phyloP scores from a whole-genome alignment of 2,113 vertebrate genomes.

The Halichoeres trimaculatus region DNA sequence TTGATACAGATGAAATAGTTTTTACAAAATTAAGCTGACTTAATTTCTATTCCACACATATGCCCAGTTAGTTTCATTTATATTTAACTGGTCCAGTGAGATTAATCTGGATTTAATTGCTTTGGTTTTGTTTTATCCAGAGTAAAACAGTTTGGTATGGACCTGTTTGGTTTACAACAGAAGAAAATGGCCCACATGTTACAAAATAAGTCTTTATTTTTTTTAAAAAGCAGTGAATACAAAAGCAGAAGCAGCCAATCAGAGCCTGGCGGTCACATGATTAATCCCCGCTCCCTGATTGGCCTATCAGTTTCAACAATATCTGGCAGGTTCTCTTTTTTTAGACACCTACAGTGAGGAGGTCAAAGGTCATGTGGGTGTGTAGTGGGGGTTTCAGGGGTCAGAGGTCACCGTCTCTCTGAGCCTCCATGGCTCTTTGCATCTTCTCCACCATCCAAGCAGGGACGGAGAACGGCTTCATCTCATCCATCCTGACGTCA shows the following conservation, averaged over 20 bases:
- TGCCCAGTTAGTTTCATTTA: too few relatives aligned
- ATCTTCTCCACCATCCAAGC: conserved; percentile 96
- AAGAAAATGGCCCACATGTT: not conserved
- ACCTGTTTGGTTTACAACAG: not conserved
- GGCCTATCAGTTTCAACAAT: not conserved
- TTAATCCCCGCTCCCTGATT: not conserved
- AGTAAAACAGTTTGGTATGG: not conserved
- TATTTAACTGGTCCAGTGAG: too few relatives aligned
- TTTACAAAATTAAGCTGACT: too few relatives aligned
- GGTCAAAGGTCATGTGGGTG: too few relatives aligned
- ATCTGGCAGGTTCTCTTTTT: not conserved
- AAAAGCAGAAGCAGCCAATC: conserved; percentile 14
- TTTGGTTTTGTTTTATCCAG: too few relatives aligned
- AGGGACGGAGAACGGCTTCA: conserved; percentile 92
- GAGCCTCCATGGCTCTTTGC: conserved; percentile 92
- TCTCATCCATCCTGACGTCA: conserved; percentile 91
- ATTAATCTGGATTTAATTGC: too few relatives aligned
- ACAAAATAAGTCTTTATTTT: conserved; percentile 17
- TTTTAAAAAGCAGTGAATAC: conserved; percentile 15
- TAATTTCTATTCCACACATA: too few relatives aligned
- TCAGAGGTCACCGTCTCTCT: conserved; percentile 86
- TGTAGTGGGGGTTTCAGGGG: not conserved
- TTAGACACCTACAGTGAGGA: not conserved
- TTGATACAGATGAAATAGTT: too few relatives aligned
- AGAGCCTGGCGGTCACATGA: conserved; percentile 12